Conservation (phyloP, 2,113 vertebrate species). For the Rhadina sibilatrix region DNA sequence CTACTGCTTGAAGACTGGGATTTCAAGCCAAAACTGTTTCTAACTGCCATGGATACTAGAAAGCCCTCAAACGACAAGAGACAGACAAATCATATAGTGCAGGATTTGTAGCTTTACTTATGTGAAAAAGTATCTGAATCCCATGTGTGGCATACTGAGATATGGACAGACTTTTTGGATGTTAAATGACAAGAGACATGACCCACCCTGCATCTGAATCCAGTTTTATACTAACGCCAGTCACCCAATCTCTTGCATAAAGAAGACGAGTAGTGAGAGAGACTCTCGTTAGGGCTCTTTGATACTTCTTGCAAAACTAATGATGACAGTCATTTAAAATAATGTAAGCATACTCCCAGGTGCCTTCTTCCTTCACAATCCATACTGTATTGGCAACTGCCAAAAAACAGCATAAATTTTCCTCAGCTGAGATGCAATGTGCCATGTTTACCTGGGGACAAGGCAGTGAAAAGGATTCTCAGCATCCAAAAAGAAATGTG, state of each 20-base stretch:
- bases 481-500: not conserved
- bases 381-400: not conserved
- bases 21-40: not conserved
- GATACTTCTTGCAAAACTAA: not conserved
- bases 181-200: not conserved
- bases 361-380: not conserved
- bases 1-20: not conserved
- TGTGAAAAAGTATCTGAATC: not conserved
- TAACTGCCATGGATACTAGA: not conserved
- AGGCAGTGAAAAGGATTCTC: not conserved
- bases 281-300: fast-evolving
- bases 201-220: not conserved
- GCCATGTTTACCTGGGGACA: not conserved
- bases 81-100: not conserved
- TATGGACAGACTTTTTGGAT: not conserved
- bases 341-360: not conserved
- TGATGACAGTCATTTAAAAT: not conserved
- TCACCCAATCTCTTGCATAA: not conserved
- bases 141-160: not conserved
- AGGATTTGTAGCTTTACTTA: not conserved
- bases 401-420: not conserved
- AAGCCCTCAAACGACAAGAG: not conserved
- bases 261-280: not conserved
- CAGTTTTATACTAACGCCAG: not conserved
- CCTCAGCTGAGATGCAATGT: not conserved